These are phyloP conservation scores for Globia sparganii DNA, from an alignment of 2,888 invertebrate genomes.

Conservation along the genomic window DNA sequence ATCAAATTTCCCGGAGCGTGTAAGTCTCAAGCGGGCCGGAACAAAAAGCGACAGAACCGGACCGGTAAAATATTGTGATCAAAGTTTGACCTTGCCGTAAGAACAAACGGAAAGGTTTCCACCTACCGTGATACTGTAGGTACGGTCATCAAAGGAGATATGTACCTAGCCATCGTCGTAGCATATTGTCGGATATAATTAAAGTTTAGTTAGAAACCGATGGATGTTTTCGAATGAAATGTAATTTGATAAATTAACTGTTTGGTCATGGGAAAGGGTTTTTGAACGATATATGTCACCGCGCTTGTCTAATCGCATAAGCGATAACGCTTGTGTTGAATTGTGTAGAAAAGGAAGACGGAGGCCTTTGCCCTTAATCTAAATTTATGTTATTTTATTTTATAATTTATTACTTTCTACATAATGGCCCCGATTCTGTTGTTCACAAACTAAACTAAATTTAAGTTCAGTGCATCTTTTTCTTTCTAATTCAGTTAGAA, in stretches of 20 bases:
- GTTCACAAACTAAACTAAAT: no score
- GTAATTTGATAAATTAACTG: neutral
- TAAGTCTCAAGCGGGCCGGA: constrained; percentile 72
- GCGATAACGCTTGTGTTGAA: neutral
- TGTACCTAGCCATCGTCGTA: neutral
- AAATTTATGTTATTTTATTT: no score
- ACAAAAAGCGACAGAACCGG: constrained; percentile 73
- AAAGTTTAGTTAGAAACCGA: neutral
- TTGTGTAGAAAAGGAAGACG: neutral
- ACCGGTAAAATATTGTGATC: constrained; percentile 78
- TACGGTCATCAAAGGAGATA: neutral
- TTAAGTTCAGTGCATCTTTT: no score
- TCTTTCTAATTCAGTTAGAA: no score
- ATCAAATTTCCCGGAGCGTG: constrained; percentile 76
- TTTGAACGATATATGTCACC: neutral
- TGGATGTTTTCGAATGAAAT: neutral
- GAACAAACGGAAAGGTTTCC: constrained; percentile 67
- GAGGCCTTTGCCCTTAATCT: neutral
- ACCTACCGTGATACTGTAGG: constrained; percentile 2
- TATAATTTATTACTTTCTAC: no score
- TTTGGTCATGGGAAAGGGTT: neutral
- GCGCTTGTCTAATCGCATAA: neutral
- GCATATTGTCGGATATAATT: neutral
- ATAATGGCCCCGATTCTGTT: no score
- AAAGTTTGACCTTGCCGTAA: constrained; percentile 72